A percentile compares a stretch with the other conserved stretches of the same genome.
phyloP scores from a whole-genome alignment of 2,113 vertebrate species.

The Hyperopisus bebe region DNA sequence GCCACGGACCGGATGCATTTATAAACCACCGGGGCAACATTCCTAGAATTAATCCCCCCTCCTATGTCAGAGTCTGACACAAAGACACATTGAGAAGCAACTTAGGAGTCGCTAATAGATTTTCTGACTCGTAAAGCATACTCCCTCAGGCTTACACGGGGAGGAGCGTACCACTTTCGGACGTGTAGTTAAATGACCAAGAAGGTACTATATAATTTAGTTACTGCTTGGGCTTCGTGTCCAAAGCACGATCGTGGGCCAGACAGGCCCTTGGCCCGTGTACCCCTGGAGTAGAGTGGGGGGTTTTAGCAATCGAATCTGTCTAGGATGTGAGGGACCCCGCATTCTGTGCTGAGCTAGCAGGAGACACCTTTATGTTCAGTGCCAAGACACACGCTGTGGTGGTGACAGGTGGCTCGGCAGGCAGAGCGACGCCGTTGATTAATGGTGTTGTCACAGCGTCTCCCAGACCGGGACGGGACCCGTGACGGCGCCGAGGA shows the following conservation, averaged over 20 bases:
- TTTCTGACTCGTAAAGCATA: neutral
- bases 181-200: neutral
- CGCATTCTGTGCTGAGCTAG: neutral
- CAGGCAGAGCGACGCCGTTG: neutral
- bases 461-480: neutral
- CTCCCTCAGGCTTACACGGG: neutral
- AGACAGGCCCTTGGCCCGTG: neutral
- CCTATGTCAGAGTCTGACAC: neutral
- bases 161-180: neutral
- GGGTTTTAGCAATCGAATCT: neutral
- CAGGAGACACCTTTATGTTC: neutral
- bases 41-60: neutral
- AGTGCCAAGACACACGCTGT: neutral
- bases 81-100: neutral
- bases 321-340: neutral
- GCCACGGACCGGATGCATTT: neutral
- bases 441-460: neutral
- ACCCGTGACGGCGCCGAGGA: neutral
- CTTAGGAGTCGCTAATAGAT: neutral
- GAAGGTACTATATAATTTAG: neutral
- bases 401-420: neutral
- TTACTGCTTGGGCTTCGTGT: neutral
- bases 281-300: neutral
- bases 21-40: neutral
- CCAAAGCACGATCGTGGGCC: neutral